A percentile compares a stretch with the other conserved stretches of the same genome.
phyloP scores from a whole-genome alignment of 2,113 vertebrate genomes.

The Probosciger aterrimus region DNA sequence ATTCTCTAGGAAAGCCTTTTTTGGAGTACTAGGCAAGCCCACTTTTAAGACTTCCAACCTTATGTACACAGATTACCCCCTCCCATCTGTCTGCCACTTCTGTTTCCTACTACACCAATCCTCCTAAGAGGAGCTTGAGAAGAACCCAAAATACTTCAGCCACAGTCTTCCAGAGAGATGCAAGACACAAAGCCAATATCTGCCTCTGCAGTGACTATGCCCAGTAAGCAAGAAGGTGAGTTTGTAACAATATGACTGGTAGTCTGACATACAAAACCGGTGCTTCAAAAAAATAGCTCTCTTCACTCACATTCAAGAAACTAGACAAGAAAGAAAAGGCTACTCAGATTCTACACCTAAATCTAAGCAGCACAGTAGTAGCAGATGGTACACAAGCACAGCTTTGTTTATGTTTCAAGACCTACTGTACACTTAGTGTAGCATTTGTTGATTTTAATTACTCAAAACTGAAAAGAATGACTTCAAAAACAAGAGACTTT shows the following conservation, averaged over 20 bases:
- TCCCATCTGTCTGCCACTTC: neutral
- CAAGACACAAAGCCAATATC: neutral
- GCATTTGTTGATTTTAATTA: constrained; percentile 74
- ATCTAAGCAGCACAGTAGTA: constrained; percentile 60
- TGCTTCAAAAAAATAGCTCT: neutral
- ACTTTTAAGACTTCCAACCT: neutral
- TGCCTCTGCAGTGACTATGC: neutral
- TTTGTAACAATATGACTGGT: neutral
- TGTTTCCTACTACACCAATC: fast-evolving
- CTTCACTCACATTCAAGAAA: neutral
- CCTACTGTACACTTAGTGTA: constrained; percentile 70
- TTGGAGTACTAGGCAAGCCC: neutral
- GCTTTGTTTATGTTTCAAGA: constrained; percentile 72
- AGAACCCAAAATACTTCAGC: neutral
- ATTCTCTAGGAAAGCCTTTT: neutral
- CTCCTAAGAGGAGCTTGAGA: neutral
- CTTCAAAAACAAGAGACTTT: constrained; percentile 69
- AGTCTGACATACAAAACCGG: neutral
- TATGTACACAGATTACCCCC: neutral
- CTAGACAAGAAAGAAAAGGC: constrained; percentile 45
- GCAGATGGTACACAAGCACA: constrained; percentile 70
- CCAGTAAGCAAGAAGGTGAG: neutral
- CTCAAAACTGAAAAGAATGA: constrained; percentile 70
- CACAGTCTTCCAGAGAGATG: neutral
- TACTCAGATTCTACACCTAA: constrained; percentile 65